These are phyloP conservation scores for Buphagus erythrorhynchus DNA, from an alignment of 2,797 vertebrate species.

Conservation along the genomic window DNA sequence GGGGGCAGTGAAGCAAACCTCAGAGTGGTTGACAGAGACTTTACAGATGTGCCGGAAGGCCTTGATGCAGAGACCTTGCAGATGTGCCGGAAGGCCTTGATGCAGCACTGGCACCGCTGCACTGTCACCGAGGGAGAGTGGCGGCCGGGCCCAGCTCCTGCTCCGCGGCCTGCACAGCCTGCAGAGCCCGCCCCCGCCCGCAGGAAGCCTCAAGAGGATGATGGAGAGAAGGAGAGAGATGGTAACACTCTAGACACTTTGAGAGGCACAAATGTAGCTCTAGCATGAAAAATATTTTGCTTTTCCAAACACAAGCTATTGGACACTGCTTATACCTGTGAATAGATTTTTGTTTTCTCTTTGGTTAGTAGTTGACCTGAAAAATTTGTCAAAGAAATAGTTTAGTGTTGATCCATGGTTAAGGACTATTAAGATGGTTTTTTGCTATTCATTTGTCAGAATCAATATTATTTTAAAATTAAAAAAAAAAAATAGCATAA, in stretches of 20 bases:
- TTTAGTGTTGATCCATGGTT: not conserved
- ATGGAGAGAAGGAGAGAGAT: not conserved
- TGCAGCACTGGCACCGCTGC: not conserved
- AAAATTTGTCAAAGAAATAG: not conserved
- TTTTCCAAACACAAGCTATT: not conserved
- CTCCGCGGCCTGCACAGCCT: fast-evolving
- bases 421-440: not conserved
- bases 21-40: not conserved
- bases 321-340: not conserved
- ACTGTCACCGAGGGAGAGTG: not conserved
- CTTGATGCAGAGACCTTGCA: not conserved
- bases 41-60: not conserved
- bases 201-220: not conserved
- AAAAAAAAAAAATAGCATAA: not conserved
- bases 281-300: not conserved
- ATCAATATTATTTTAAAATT: not conserved
- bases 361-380: not conserved
- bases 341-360: not conserved
- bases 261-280: not conserved
- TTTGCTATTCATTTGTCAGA: not conserved
- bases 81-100: not conserved
- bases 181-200: fast-evolving
- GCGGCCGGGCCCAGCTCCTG: not conserved
- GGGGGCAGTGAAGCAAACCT: not conserved
- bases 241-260: not conserved